These are phyloP conservation scores for Hephaestus fuliginosus DNA, from an alignment of 2,797 vertebrate species.

Conservation along the genomic window DNA sequence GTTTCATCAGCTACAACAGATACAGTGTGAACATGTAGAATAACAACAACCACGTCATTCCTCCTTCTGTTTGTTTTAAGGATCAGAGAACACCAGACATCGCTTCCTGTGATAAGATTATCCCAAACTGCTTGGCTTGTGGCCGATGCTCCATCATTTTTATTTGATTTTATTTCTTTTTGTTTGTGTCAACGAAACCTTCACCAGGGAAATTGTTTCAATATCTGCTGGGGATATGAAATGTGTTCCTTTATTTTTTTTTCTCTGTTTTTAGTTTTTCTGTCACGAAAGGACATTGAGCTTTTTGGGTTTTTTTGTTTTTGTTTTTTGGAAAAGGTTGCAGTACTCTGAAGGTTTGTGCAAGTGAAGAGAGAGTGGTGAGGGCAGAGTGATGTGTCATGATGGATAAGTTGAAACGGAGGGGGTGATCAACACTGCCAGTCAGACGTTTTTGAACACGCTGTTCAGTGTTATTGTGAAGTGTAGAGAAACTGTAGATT, in stretches of 20 bases:
- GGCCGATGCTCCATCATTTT: slow-evolving; percentile 29
- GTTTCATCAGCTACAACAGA: slow-evolving; percentile 39
- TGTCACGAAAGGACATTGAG: slow-evolving; percentile 6
- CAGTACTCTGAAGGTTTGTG: slow-evolving; percentile 70
- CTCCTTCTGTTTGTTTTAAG: slow-evolving; percentile 40
- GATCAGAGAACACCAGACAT: slow-evolving; percentile 54
- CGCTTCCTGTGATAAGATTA: slow-evolving; percentile 27
- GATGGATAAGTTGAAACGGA: slow-evolving; percentile 36
- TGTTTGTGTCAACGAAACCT: slow-evolving; percentile 22
- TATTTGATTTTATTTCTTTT: slow-evolving; percentile 17
- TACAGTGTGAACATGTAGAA: slow-evolving; percentile 46
- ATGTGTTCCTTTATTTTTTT: slow-evolving; percentile 6
- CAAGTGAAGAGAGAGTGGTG: slow-evolving; percentile 65
- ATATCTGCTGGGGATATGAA: slow-evolving; percentile 42
- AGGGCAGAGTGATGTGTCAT: slow-evolving; percentile 50
- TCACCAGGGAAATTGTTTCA: slow-evolving; percentile 28
- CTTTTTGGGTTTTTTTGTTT: background rate
- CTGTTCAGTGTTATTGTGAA: slow-evolving; percentile 11
- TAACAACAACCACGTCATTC: slow-evolving; percentile 39
- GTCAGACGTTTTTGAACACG: slow-evolving; percentile 59
- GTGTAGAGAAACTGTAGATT: slow-evolving; percentile 11
- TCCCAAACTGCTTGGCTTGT: slow-evolving; percentile 47
- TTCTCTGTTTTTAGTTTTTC: background rate
- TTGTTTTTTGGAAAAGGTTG: slow-evolving; percentile 33
- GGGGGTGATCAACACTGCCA: slow-evolving; percentile 46